Evolutionary conservation across 2,113 vertebrate genomes (phyloP).

Genomic region (Taurulus bubalis): DNA sequence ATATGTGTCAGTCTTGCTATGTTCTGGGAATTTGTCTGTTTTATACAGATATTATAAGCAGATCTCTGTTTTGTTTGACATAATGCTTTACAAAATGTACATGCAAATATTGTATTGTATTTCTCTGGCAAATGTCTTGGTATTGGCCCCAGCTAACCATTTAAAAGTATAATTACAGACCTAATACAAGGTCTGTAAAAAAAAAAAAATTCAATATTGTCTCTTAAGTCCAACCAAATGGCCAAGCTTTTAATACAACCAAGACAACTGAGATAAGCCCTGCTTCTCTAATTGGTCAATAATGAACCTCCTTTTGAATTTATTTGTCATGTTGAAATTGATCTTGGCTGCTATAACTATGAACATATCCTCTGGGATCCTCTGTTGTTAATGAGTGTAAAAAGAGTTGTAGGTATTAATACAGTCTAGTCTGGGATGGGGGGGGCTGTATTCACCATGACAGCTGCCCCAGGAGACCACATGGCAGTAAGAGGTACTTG

Average conservation of each 20-base stretch:
- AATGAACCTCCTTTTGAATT: conserved; percentile 62
- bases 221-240: conserved; percentile 11
- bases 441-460: conserved; percentile 68
- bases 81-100: background rate
- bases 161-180: conserved; percentile 3
- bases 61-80: conserved; percentile 9
- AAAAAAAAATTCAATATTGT: too few relatives aligned
- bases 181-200: too few relatives aligned
- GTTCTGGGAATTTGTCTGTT: conserved; percentile 33
- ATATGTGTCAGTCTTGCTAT: conserved; percentile 29
- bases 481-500: conserved; percentile 81
- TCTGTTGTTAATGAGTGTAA: conserved; percentile 78
- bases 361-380: conserved; percentile 64
- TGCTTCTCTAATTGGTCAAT: conserved; percentile 58
- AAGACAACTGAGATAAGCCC: conserved; percentile 28
- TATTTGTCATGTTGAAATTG: conserved; percentile 70
- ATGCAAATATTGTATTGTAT: background rate
- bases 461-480: conserved; percentile 78
- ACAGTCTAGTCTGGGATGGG: conserved; percentile 53
- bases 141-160: background rate
- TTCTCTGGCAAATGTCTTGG: background rate
- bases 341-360: conserved; percentile 50
- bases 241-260: conserved; percentile 16
- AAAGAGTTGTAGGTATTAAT: conserved; percentile 81
- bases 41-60: conserved; percentile 24